Percentiles rank a stretch among this genome's conserved stretches.
Conservation (phyloP, 2,888 invertebrate genomes). For the Monochamus alternatus region DNA sequence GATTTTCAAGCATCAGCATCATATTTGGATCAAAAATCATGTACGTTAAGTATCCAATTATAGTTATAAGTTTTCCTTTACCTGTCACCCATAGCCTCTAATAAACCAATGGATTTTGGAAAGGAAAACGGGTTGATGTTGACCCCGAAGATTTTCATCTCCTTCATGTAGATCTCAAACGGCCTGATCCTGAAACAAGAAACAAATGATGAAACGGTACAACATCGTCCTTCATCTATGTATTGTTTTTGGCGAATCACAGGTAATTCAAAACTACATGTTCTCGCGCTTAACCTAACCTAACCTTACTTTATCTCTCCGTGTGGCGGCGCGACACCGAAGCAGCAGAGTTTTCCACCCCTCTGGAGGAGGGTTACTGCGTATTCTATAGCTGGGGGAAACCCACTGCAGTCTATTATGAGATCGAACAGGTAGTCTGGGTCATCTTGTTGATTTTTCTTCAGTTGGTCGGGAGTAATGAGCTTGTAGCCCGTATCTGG, state of each 20-base stretch:
- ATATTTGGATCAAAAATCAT: too few relatives aligned
- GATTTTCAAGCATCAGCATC: too few relatives aligned
- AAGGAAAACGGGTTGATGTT: constrained; percentile 81
- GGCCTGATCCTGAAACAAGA: constrained; percentile 72
- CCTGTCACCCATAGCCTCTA: constrained; percentile 76
- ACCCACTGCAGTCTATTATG: constrained; percentile 83
- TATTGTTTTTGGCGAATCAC: too few relatives aligned
- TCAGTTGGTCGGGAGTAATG: constrained; percentile 74
- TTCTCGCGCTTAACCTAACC: background rate
- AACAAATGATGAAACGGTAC: background rate
- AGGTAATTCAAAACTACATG: too few relatives aligned
- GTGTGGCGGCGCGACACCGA: constrained; percentile 78
- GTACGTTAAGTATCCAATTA: background rate
- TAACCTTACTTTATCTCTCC: constrained; percentile 68
- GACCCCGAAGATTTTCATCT: constrained; percentile 77
- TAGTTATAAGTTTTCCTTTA: constrained; percentile 17
- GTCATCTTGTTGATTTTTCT: constrained; percentile 64
- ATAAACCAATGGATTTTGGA: constrained; percentile 76
- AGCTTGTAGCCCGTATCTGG: constrained; percentile 77
- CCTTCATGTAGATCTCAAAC: constrained; percentile 77
- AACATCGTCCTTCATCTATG: too few relatives aligned
- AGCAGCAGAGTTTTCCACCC: constrained; percentile 80
- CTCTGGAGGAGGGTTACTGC: constrained; percentile 74
- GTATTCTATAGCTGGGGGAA: constrained; percentile 79
- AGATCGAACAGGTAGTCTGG: constrained; percentile 75